These are phyloP conservation scores for Spinus olivaceus DNA, from an alignment of 2,797 vertebrate species.

Conservation along the genomic window DNA sequence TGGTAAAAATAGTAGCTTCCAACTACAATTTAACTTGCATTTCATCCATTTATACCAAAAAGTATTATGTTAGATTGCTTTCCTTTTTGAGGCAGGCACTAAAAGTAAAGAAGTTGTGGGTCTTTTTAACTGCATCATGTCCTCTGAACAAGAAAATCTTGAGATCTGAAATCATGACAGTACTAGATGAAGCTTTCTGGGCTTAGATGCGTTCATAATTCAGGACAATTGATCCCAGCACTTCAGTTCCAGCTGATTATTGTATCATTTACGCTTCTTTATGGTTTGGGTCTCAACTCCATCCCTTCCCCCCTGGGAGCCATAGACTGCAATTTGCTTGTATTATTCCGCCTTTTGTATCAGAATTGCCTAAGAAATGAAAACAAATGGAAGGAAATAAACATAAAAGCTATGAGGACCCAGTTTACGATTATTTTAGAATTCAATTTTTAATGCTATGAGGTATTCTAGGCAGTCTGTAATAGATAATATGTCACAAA, in stretches of 20 bases:
- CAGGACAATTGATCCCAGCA: conserved; percentile 41
- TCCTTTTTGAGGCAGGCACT: background rate
- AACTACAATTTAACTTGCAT: background rate
- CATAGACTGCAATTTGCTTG: conserved; percentile 36
- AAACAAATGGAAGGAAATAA: conserved; percentile 52
- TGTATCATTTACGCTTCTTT: conserved; percentile 30
- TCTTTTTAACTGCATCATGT: background rate
- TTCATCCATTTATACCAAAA: background rate
- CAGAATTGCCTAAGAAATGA: conserved; percentile 39
- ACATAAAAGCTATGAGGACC: conserved; percentile 2
- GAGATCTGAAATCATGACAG: background rate
- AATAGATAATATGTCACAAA: background rate
- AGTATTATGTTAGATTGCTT: background rate
- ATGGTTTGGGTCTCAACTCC: background rate
- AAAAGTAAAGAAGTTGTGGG: background rate
- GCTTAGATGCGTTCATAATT: conserved; percentile 31
- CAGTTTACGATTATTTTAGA: conserved; percentile 17
- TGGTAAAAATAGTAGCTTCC: background rate
- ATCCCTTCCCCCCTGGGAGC: background rate
- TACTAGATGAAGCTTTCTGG: background rate
- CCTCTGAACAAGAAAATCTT: background rate
- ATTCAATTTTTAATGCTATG: conserved; percentile 30
- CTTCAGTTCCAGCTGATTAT: conserved; percentile 48
- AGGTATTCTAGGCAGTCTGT: background rate
- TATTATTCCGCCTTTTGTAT: conserved; percentile 31